Conservation (phyloP, 2,888 invertebrate genomes). For the Cantharis flavilabris region DNA sequence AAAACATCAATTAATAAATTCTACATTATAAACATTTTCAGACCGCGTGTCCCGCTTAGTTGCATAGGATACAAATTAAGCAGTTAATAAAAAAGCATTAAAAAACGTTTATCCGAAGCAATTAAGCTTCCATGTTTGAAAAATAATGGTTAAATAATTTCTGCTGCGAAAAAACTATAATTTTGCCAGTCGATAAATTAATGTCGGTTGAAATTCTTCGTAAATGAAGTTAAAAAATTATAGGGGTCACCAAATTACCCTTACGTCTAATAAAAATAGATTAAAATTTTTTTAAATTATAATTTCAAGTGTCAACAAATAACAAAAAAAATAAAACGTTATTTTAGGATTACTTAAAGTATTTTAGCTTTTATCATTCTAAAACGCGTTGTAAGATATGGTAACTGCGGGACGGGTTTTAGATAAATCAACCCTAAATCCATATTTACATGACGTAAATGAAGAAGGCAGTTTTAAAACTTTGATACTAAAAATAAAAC, state of each 20-base stretch:
- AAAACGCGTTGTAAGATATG: background rate
- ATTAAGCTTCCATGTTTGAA: background rate
- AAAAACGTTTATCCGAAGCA: background rate
- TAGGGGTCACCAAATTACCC: background rate
- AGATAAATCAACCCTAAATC: slow-evolving; percentile 41
- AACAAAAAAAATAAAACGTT: background rate
- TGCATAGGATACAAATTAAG: background rate
- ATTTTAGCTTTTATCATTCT: background rate
- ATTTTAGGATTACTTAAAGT: background rate
- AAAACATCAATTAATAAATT: too few relatives aligned
- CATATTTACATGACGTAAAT: slow-evolving; percentile 41
- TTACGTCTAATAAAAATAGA: background rate
- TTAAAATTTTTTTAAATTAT: background rate
- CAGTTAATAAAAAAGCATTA: background rate
- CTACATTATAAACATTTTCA: background rate
- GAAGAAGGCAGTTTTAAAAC: slow-evolving; percentile 35
- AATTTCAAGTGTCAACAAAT: slow-evolving; percentile 1
- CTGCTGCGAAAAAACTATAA: background rate
- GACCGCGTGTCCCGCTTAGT: background rate
- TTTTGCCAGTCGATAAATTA: background rate
- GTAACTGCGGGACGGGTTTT: slow-evolving; percentile 18
- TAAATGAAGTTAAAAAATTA: background rate
- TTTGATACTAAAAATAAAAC: slow-evolving; percentile 25
- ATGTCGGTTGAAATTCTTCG: background rate
- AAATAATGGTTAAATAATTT: background rate